Evolutionary conservation across 2,888 invertebrate species (phyloP), one percentile per base, ranked within the genome.

Genomic region (Polydrusus cervinus): DNA sequence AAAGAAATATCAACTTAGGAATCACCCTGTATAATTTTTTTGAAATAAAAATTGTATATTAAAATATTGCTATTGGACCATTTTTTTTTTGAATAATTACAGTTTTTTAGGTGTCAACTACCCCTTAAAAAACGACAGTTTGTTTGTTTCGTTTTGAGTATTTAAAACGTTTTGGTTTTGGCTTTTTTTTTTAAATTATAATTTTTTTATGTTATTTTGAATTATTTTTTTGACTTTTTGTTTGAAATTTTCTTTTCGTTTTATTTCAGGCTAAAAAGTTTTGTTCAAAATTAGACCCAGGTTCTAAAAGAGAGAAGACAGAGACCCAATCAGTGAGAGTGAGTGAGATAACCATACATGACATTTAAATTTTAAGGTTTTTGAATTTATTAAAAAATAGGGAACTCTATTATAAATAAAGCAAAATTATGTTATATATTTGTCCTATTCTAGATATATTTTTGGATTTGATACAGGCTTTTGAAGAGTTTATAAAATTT

Each of bases 241-340:
- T 81, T 80, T 79, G 71, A 78, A 80, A 73, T 79, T 78, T 79
- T 78, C 74, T 76, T 71, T 71, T 72, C 61, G 51, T 81, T 82
- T 81, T 79, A 76, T 82, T 82, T 81, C 81, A 81, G 82, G 82
- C 77, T 81, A 81, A 80, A 30, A 70, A 61, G 10, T 80, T 77
- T 80, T 80, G 74, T 78, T 78, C 79, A 80, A 80, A 79, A 73
- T 62, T 73, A 45, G 57, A 10, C 34, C 53, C 53, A 13, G 38
- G 34, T 38, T 53, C 38, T 67, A 53, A 67, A 38, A 53, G 25
- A 40, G 18, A 40, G 53, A 67, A 40, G 53, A 8, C 66, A 34
- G 53, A 34, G 11, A 13, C 55, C 53, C 34, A 51, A 18, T 14
- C 47, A 47, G 47, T 38, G 49, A 11, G 16, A 65, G 65, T 65